Evolutionary conservation across 1,140 invertebrate species (phyloP), one percentile per base, ranked within the genome.

Genomic region (Formica exsecta): DNA sequence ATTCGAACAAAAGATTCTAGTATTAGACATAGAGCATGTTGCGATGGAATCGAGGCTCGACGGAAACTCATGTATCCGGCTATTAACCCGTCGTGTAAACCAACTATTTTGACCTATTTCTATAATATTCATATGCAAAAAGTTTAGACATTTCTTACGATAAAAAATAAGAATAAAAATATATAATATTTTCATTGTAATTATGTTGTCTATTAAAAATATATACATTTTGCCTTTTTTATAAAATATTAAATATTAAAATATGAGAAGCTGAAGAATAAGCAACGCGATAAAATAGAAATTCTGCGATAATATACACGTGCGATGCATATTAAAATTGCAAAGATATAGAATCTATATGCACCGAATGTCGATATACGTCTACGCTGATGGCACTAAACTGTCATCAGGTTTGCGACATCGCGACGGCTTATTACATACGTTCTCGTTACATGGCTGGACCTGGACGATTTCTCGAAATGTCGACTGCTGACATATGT

Each of bases 341-440:
- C 11, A 48, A 64, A 77, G 25, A 22, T 41, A 41, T 41, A 25
- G 0, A 61, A 16, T 25, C 22, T 22, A n/a, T 25, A 36, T 29
- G n/a, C 11, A 41, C 1, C 36, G 74, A 62, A 62, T 62, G 57
- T 64, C 25, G 16, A 64, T 62, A 16, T 16, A 16, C 16, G 29
- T 64, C 38, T 61, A 19, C 41, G 59, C 22, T 22, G 32, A 11
- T 32, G 2, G 8, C 19, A 36, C n/a, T 77, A 48, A 41, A n/a
- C 54, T 61, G 9, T 44, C 59, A 86, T 32, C 41, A 61, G 16
- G 48, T 75, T 76, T 73, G 5, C 86, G 64, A 75, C 86, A 83
- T 62, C 65, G 38, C 29, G 44, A 48, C 65, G 59, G 57, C 86
- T 88, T 73, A 84, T 87, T 87, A 84, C 41, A 16, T 51, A 4